These are phyloP conservation scores for Limosa lapponica DNA, from an alignment of 2,797 vertebrate genomes.

Conservation along the genomic window DNA sequence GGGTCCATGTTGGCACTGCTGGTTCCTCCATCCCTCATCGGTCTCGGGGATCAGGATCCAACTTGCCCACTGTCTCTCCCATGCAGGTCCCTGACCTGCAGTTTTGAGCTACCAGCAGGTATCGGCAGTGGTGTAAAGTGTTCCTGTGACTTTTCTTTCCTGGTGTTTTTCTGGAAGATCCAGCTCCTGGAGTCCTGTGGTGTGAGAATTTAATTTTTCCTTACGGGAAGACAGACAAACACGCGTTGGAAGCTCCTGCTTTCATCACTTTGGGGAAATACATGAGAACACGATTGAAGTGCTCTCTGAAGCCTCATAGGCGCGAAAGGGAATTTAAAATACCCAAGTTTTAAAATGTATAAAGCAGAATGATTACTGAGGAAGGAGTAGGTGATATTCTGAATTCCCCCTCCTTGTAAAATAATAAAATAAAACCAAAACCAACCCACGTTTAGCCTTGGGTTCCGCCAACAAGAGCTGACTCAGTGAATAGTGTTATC, in stretches of 20 bases:
- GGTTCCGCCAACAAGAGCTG: neutral
- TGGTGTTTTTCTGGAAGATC: neutral
- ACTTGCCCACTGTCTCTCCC: neutral
- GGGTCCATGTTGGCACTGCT: neutral
- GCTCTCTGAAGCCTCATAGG: neutral
- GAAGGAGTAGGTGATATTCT: neutral
- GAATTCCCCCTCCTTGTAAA: neutral
- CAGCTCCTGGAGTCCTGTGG: neutral
- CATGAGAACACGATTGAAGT: neutral
- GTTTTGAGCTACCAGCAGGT: neutral
- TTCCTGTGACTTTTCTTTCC: neutral
- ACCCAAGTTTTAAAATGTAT: neutral
- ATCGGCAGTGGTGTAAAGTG: rapidly evolving
- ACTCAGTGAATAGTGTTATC: neutral
- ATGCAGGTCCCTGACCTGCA: neutral
- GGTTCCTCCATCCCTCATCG: neutral
- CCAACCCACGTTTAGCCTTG: rapidly evolving
- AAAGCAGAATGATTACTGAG: neutral
- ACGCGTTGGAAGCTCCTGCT: neutral
- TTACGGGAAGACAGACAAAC: neutral
- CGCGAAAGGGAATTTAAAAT: neutral
- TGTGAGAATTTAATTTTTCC: neutral
- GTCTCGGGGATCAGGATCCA: neutral
- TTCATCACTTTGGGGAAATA: neutral
- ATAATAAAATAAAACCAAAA: neutral